These are phyloP conservation scores for Hecatera dysodea DNA, from an alignment of 2,888 invertebrate genomes.

Conservation along the genomic window DNA sequence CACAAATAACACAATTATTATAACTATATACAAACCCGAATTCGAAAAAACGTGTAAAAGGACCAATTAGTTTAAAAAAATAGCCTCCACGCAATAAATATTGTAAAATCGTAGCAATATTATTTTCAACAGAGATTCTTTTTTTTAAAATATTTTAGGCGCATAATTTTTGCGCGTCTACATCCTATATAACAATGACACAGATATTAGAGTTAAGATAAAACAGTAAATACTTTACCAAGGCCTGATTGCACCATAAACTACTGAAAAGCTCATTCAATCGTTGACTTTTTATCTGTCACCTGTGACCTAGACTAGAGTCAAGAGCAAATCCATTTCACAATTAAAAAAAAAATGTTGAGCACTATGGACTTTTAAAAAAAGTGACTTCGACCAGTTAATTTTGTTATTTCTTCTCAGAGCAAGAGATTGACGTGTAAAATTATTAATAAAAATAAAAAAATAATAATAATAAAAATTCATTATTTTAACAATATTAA, in stretches of 20 bases:
- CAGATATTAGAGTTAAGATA: constrained; percentile 20
- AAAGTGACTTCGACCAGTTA: too few relatives aligned
- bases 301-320: too few relatives aligned
- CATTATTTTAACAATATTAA: too few relatives aligned
- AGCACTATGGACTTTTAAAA: not conserved
- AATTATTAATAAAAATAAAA: too few relatives aligned
- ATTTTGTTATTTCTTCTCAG: too few relatives aligned
- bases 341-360: too few relatives aligned
- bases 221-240: constrained; percentile 16
- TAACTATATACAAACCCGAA: not conserved
- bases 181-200: constrained; percentile 40
- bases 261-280: too few relatives aligned
- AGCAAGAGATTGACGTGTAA: too few relatives aligned
- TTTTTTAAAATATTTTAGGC: constrained; percentile 7
- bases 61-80: not conserved
- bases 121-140: constrained; percentile 48
- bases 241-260: not conserved
- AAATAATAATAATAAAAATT: too few relatives aligned
- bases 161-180: constrained; percentile 34
- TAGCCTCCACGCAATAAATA: constrained; percentile 36
- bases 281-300: too few relatives aligned
- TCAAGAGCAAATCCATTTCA: too few relatives aligned
- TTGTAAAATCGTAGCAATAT: constrained; percentile 4
- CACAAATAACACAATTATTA: too few relatives aligned
- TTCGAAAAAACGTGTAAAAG: not conserved